Evolutionary conservation across 2,888 invertebrate species (phyloP), one percentile per base, ranked within the genome.

Genomic region (Drosophila niveifrons): DNA sequence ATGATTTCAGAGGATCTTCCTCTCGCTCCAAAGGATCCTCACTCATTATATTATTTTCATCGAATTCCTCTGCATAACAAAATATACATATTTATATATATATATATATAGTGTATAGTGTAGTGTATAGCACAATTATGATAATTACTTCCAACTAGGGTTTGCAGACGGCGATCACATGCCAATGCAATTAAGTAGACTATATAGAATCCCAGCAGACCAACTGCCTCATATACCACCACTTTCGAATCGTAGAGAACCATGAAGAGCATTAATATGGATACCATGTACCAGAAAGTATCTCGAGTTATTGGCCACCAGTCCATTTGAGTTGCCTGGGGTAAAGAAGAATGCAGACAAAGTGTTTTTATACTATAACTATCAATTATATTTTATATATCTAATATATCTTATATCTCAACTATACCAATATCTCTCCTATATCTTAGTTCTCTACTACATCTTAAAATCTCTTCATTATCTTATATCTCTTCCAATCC

Each of bases 21-120:
- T 95, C 96, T 96, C 96, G 96, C 89, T 95, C 94, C 64, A 97
- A 95, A 58, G 95, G 94, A 88, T 96, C 96, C 85, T 96, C 96
- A 80, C 0, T 17, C 11, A 86, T 4, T 13, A 56, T 34, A 6
- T 77, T 69, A 0, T 0, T 28, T 0, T 68, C 62, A 0, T 0
- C 0, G 0, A 47, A 34, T 0, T 43, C 1, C 0, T 6, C 87
- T 86, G 31, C 0, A 50, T 28, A 17, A 2, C n/a, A 29, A 29
- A 23, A 9, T 15, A 47, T 47, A 28, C n/a, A 9, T n/a, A n/a
- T n/a, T n/a, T n/a, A n/a, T n/a, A n/a, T n/a, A n/a, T n/a, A n/a
- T n/a, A n/a, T n/a, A n/a, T n/a, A n/a, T n/a, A n/a, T n/a, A n/a
- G n/a, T n/a, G 10, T 31, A 31, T 31, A 31, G 7, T 8, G 29